These are phyloP conservation scores for Antechinus stuartii DNA, from an alignment of 2,113 vertebrate species.

Conservation along the genomic window DNA sequence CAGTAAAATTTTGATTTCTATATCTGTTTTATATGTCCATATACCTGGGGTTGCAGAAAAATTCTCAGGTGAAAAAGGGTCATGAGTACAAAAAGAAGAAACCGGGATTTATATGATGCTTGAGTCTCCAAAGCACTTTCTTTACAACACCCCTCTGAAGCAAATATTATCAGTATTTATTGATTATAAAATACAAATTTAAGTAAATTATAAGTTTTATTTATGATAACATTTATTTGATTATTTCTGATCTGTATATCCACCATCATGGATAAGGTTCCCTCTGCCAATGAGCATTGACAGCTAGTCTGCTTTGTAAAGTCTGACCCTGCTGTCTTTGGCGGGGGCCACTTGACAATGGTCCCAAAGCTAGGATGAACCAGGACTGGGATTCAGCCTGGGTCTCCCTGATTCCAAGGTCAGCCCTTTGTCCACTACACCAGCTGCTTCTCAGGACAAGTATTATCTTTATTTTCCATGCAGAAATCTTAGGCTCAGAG, in stretches of 20 bases:
- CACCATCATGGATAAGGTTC: background rate
- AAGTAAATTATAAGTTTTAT: background rate
- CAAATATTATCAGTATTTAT: background rate
- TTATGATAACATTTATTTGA: background rate
- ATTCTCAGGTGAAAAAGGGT: too few relatives aligned
- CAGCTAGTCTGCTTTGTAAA: background rate
- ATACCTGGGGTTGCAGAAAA: too few relatives aligned
- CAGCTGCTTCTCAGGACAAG: background rate
- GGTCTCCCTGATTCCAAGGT: background rate
- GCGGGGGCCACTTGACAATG: background rate
- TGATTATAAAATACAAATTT: background rate
- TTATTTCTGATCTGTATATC: background rate
- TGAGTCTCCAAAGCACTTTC: background rate
- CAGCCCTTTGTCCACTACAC: background rate
- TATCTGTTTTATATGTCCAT: too few relatives aligned
- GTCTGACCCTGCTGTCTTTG: background rate
- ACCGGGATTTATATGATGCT: background rate
- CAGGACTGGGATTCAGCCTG: background rate
- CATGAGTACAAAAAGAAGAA: too few relatives aligned
- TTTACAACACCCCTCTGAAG: background rate
- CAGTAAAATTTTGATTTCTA: too few relatives aligned
- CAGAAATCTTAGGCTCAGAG: background rate
- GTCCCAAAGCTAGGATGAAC: background rate
- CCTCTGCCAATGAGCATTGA: background rate
- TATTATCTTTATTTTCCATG: background rate